Conservation (phyloP, 2,113 vertebrate genomes). For the Herpailurus yagouaroundi region DNA sequence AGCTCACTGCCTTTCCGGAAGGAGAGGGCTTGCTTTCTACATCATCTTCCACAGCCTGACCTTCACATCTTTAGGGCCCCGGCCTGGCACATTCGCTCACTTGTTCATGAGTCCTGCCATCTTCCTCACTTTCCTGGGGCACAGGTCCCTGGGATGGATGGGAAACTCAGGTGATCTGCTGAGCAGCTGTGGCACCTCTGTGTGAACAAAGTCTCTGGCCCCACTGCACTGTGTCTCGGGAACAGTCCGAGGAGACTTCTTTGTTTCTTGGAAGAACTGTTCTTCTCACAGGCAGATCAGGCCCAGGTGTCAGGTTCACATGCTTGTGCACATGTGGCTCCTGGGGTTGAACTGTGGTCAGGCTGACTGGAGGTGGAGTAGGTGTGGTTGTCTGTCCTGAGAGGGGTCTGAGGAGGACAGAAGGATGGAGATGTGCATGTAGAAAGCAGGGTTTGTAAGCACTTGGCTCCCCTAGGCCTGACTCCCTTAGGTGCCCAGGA, state of each 20-base stretch:
- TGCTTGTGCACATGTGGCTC: neutral
- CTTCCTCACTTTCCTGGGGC: neutral
- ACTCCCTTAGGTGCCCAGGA: neutral
- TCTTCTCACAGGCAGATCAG: neutral
- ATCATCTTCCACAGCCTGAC: neutral
- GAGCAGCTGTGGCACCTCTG: neutral
- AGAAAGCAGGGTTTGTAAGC: neutral
- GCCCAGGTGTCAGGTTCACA: neutral
- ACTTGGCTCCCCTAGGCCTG: neutral
- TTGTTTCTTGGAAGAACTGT: neutral
- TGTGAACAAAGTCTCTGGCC: neutral
- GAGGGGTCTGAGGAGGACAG: neutral
- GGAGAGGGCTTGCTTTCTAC: too few species aligned
- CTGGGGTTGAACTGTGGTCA: neutral
- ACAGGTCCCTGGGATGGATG: neutral
- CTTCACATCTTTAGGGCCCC: neutral
- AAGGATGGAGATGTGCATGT: fast-evolving
- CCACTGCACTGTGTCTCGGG: neutral
- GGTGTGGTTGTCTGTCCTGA: neutral
- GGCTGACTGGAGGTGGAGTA: neutral
- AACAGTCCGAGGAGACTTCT: neutral
- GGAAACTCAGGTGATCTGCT: neutral
- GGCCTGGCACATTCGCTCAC: neutral
- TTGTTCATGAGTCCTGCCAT: neutral
- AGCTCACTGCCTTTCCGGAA: neutral